These are phyloP conservation scores for Zelostemma sp. DNA, from an alignment of 1,140 invertebrate species.

Conservation along the genomic window DNA sequence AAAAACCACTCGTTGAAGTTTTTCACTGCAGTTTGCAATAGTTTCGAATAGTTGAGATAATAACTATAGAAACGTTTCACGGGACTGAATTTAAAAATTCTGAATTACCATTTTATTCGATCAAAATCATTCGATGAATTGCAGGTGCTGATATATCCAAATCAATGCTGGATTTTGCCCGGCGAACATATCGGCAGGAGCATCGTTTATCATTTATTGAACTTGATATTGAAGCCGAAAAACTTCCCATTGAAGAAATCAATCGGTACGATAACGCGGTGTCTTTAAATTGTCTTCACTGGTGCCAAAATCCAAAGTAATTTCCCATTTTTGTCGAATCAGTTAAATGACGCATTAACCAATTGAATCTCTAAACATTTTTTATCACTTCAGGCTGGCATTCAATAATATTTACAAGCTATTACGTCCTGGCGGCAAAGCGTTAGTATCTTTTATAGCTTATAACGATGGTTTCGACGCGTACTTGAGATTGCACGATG, in stretches of 20 bases:
- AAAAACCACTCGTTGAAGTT: no score
- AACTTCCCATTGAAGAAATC: slow-evolving; percentile 68
- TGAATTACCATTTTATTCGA: no score
- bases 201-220: slow-evolving; percentile 73
- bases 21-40: no score
- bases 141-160: slow-evolving; percentile 78
- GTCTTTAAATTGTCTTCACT: slow-evolving; percentile 87
- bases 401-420: slow-evolving; percentile 77
- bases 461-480: slow-evolving; percentile 75
- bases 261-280: slow-evolving; percentile 79
- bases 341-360: no score
- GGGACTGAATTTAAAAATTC: no score
- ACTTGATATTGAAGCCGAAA: slow-evolving; percentile 75
- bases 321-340: slow-evolving; percentile 38
- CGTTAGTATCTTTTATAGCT: slow-evolving; percentile 78
- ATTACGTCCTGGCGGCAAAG: slow-evolving; percentile 76
- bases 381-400: slow-evolving; percentile 68
- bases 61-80: no score
- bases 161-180: slow-evolving; percentile 79
- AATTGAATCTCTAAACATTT: not conserved
- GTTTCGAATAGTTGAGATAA: no score
- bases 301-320: slow-evolving; percentile 82
- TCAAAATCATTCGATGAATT: slow-evolving; percentile 12
- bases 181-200: slow-evolving; percentile 66
- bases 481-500: no score